These are phyloP conservation scores for Pseudopleuronectes americanus DNA, from an alignment of 2,797 vertebrate genomes.

Conservation along the genomic window DNA sequence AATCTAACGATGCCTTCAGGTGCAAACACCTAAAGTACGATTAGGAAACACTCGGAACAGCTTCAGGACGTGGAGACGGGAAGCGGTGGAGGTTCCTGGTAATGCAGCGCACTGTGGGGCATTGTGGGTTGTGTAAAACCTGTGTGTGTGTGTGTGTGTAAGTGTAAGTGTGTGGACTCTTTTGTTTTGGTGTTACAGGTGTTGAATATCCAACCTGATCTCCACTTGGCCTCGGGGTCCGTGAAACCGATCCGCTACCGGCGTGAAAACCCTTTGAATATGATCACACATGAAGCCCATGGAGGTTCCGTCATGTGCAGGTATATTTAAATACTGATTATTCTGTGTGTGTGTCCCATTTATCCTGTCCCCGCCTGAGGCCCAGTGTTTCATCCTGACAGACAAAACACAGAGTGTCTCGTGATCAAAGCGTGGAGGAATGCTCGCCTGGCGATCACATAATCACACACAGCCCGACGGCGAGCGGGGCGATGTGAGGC, in stretches of 20 bases:
- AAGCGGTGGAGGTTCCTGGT: slow-evolving; percentile 1
- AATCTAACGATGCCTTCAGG: slow-evolving; percentile 15
- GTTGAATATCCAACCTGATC: slow-evolving; percentile 47
- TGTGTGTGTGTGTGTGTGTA: slow-evolving; percentile 3
- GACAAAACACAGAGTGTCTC: slow-evolving; percentile 53
- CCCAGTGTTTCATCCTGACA: slow-evolving; percentile 64
- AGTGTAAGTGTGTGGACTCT: slow-evolving; percentile 4
- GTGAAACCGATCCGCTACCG: slow-evolving; percentile 38
- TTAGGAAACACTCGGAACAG: slow-evolving; percentile 15
- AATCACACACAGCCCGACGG: slow-evolving; percentile 51
- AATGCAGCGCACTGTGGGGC: neutral
- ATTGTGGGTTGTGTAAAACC: neutral
- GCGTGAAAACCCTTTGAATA: slow-evolving; percentile 4
- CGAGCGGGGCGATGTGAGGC: slow-evolving; percentile 5
- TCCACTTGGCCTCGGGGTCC: slow-evolving; percentile 15
- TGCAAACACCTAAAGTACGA: slow-evolving; percentile 3
- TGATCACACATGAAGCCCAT: neutral
- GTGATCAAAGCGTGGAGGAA: slow-evolving; percentile 66
- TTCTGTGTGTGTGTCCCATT: slow-evolving; percentile 9
- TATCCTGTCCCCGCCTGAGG: slow-evolving; percentile 18
- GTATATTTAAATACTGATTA: slow-evolving; percentile 15
- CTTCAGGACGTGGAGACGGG: neutral
- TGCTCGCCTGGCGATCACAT: slow-evolving; percentile 50
- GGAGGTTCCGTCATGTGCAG: neutral
- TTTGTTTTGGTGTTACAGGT: slow-evolving; percentile 39